Evolutionary conservation across 1,140 invertebrate genomes (phyloP), one percentile per base, ranked within the genome.

Genomic region (Drosophila yakuba): DNA sequence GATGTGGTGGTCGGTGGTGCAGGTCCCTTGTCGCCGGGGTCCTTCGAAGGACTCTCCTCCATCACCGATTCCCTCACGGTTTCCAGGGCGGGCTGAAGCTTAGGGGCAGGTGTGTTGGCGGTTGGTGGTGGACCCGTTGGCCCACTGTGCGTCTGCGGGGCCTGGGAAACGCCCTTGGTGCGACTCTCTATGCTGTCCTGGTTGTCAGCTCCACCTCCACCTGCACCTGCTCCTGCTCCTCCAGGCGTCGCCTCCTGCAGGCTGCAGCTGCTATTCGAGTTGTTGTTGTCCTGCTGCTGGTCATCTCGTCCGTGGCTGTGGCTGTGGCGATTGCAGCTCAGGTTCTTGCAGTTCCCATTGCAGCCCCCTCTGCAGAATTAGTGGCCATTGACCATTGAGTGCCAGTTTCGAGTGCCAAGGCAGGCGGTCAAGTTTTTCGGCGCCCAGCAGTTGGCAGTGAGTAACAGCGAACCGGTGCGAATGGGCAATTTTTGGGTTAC

Each of bases 381-480:
- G 3, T 10, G 11, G 12, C 7, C 17, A 20, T 20, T 20, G 5
- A 3, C 17, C 15, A 35, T 51, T 48, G 52, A 12, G 43, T 35
- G 43, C 39, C 20, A 35, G 5, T 35, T 48, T 35, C 14, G 54
- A 38, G 20, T 62, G 38, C 43, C 67, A 66, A 36, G 54, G 72
- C 51, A 25, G 78, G 59, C 60, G 74, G 71, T 69, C 68, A 74
- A 89, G 80, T 80, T 85, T 84, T 89, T 72, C 71, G 68, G 80
- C 56, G 85, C 69, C 79, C 84, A 88, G 83, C 83, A 88, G 83
- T 88, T 88, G 84, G 80, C 84, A 89, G 84, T 89, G 84, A 89
- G 84, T 89, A 75, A 78, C 63, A 89, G 77, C 84, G 59, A 78
- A 84, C 85, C 80, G 52, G 50, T 71, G 58, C 84, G 8, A 90